Conservation (phyloP, 2,113 vertebrate genomes). For the Macrotis lagotis region DNA sequence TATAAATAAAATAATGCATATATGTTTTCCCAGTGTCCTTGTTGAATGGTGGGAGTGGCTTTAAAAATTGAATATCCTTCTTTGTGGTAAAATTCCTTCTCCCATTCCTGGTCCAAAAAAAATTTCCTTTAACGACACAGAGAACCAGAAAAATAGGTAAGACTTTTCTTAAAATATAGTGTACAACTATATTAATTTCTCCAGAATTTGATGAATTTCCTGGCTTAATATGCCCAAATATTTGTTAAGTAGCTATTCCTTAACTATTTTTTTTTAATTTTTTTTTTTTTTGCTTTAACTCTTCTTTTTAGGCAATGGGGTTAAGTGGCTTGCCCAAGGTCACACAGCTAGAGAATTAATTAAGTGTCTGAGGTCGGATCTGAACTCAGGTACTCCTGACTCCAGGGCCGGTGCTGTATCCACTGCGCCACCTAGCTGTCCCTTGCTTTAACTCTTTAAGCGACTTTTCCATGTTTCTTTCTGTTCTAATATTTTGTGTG, state of each 20-base stretch:
- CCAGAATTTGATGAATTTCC: not conserved
- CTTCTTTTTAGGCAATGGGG: no score
- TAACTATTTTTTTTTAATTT: no score
- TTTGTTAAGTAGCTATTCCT: not conserved
- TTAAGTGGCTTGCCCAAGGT: no score
- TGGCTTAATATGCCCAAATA: not conserved
- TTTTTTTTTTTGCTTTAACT: no score
- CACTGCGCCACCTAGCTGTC: no score
- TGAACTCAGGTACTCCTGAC: no score
- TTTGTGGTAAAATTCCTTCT: not conserved
- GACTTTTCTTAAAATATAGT: not conserved
- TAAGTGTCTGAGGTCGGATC: no score
- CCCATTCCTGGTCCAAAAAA: not conserved
- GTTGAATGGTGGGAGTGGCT: not conserved
- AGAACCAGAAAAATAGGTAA: not conserved
- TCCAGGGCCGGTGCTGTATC: no score
- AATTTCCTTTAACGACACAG: not conserved
- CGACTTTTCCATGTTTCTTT: not conserved
- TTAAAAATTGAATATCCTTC: not conserved
- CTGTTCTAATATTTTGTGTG: not conserved
- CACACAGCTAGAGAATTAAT: no score
- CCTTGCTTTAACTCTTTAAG: not conserved
- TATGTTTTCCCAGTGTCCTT: not conserved
- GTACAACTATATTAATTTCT: not conserved
- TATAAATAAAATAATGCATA: slow-evolving; percentile 11